phyloP scores from a whole-genome alignment of 2,797 vertebrate species.

The Saxicola maurus region DNA sequence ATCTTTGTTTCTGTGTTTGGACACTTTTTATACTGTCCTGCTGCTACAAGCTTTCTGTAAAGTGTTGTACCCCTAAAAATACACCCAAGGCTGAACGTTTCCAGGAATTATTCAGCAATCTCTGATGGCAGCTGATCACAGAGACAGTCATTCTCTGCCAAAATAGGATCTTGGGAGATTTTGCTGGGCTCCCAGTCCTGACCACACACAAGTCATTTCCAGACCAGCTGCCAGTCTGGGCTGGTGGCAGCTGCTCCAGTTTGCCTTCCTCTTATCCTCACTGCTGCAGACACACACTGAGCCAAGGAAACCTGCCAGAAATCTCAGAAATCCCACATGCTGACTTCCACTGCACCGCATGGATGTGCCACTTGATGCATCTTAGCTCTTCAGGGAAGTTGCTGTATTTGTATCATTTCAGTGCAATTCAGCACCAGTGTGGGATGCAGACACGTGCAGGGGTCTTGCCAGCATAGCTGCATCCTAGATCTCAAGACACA shows the following conservation, averaged over 20 bases:
- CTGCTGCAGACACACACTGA: accelerated
- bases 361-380: accelerated
- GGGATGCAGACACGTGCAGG: accelerated
- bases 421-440: background rate
- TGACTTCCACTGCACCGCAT: accelerated
- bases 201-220: accelerated
- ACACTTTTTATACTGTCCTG: background rate
- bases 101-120: background rate
- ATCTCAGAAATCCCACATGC: background rate
- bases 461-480: background rate
- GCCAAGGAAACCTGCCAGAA: background rate
- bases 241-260: background rate
- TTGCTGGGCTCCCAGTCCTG: background rate
- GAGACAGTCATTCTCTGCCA: background rate
- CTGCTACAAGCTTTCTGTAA: background rate
- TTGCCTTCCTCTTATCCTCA: background rate
- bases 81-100: background rate
- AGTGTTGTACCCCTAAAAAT: background rate
- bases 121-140: background rate
- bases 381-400: background rate
- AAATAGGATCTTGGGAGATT: background rate
- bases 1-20: background rate
- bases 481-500: background rate
- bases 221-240: background rate
- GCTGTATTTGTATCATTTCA: background rate